Evolutionary conservation across 2,888 invertebrate species (phyloP), one percentile per base, ranked within the genome.

Genomic region (Hedya salicella): DNA sequence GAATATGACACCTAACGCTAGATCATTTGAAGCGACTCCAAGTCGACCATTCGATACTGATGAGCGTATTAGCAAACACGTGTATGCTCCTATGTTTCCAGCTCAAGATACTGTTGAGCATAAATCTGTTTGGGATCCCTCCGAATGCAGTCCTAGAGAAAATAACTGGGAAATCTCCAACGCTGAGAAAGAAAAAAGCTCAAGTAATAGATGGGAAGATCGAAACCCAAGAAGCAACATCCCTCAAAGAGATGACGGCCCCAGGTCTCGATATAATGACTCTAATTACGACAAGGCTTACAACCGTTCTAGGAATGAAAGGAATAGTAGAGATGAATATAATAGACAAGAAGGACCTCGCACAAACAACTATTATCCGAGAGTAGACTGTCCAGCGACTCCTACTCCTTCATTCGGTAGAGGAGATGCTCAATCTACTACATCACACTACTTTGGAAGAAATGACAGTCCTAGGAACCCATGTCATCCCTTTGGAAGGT

Each of bases 21-120:
- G 82, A 68, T 67, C 80, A 3, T 85, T 75, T 63, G 85, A 86
- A 69, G 79, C 83, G 77, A 83, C 85, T 44, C 81, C 75, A 39
- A 80, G 76, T 56, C 76, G 80, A 49, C 68, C 77, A 30, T 81
- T 84, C 72, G 87, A 89, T 21, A 67, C 73, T 13, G 86, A 85
- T 53, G 77, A 79, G 42, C 73, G 71, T 5, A 67, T 42, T 32
- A 73, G 71, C n/a, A 85, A 85, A 71, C 88, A 90, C 70, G 87
- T 90, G 13, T 91, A 90, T 69, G 81, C 88, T 8, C 86, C 90
- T 11, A 75, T 79, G 46, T 82, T 85, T 71, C 64, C 78, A 50
- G 36, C 61, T 59, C 69, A 67, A 62, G 85, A 87, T 30, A 68
- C 73, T 57, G 86, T 84, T n/a, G 53, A 60, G 17, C 68, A 69